Conservation (phyloP, 2,888 invertebrate species). For the Morpho helenor region DNA sequence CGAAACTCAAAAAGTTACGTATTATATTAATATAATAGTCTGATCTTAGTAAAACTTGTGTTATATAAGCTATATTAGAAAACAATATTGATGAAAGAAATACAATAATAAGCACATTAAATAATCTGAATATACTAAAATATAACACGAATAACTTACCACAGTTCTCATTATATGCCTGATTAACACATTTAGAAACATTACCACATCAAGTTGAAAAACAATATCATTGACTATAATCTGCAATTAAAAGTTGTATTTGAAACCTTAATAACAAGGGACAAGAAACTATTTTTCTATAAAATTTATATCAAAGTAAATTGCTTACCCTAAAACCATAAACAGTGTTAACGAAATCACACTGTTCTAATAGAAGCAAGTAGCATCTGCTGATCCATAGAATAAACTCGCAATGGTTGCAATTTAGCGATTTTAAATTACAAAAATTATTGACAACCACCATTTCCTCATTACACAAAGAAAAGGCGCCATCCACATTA, state of each 20-base stretch:
- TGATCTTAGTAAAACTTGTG: too few relatives aligned
- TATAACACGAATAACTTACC: constrained; percentile 14
- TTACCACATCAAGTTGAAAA: constrained; percentile 23
- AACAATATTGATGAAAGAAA: not conserved
- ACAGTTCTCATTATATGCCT: constrained; percentile 23
- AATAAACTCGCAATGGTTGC: too few relatives aligned
- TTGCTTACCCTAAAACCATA: constrained; percentile 25
- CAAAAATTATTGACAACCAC: too few relatives aligned
- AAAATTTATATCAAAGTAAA: not conserved
- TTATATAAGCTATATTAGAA: not conserved
- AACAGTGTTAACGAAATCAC: constrained; percentile 24
- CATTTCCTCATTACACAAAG: not conserved
- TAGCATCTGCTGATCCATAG: constrained; percentile 23
- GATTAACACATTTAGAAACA: constrained; percentile 22
- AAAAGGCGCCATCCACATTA: constrained; percentile 7
- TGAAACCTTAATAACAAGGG: not conserved
- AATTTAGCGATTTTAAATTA: too few relatives aligned
- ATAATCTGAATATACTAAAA: not conserved
- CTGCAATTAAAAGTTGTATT: constrained; percentile 15
- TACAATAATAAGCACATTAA: not conserved
- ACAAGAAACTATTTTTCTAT: not conserved
- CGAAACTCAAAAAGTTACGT: too few relatives aligned
- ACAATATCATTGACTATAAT: constrained; percentile 15
- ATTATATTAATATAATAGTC: too few relatives aligned
- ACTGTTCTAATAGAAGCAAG: constrained; percentile 25